Percentiles rank a stretch among this genome's conserved stretches.
Conservation (phyloP, 1,140 invertebrate species). For the Drosophila jambulina region DNA sequence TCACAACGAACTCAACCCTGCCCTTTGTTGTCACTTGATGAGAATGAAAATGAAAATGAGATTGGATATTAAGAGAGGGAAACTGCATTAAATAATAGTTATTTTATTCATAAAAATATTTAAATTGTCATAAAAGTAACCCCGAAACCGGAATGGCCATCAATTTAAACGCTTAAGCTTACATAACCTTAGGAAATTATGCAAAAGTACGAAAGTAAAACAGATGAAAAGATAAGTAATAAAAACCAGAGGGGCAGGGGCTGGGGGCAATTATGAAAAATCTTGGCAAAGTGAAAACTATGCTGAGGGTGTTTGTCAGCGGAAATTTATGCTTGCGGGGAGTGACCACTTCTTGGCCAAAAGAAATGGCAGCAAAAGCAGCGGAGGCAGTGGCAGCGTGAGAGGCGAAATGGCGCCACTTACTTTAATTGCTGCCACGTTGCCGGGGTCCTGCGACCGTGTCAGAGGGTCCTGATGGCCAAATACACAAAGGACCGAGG, state of each 20-base stretch:
- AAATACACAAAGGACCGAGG: constrained; percentile 42
- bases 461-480: constrained; percentile 19
- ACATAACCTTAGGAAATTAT: constrained; percentile 12
- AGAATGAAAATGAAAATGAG: background rate
- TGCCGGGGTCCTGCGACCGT: constrained; percentile 13
- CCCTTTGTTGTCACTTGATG: constrained; percentile 5
- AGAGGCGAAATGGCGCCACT: constrained; percentile 49
- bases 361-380: constrained; percentile 36
- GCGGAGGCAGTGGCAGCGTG: background rate
- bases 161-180: background rate
- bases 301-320: constrained; percentile 43
- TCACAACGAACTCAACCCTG: background rate
- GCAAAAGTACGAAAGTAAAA: constrained; percentile 3
- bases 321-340: constrained; percentile 45
- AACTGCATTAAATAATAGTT: background rate
- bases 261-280: constrained; percentile 45
- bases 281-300: constrained; percentile 41
- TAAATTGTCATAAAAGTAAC: background rate
- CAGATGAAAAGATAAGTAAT: constrained; percentile 9
- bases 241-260: background rate
- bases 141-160: background rate
- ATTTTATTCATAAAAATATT: background rate
- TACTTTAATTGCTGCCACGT: constrained; percentile 55
- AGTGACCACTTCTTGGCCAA: constrained; percentile 20
- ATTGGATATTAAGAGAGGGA: background rate